Evolutionary conservation across 92 coral and sea anemone species (phyloP).

Genomic region (Ricordea florida): DNA sequence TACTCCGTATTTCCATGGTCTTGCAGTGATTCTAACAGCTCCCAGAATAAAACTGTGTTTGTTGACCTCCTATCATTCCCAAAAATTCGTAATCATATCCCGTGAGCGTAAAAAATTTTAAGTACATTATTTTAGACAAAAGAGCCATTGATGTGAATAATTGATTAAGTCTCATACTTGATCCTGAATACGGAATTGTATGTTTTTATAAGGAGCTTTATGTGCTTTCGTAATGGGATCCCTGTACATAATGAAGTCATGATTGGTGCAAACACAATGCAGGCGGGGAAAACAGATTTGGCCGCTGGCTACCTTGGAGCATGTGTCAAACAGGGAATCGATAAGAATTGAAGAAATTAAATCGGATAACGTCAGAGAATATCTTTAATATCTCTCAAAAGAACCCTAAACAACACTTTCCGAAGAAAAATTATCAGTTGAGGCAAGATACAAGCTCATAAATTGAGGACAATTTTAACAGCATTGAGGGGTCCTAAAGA

Average conservation of each 20-base stretch:
- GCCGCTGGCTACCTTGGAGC: neutral
- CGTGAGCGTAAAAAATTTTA: neutral
- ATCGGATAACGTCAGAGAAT: too few relatives aligned
- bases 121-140: conserved; percentile 18
- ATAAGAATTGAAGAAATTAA: neutral
- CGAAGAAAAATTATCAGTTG: too few relatives aligned
- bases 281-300: neutral
- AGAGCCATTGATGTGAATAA: conserved; percentile 42
- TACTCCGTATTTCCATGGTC: neutral
- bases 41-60: neutral
- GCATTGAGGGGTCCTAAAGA: neutral
- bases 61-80: too few relatives aligned
- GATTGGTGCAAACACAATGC: conserved; percentile 17
- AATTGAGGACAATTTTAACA: too few relatives aligned
- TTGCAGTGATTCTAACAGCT: neutral
- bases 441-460: too few relatives aligned
- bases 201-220: conserved; percentile 2
- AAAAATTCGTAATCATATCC: neutral
- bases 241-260: neutral
- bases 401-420: too few relatives aligned
- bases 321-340: neutral
- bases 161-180: conserved; percentile 19
- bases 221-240: neutral
- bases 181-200: conserved; percentile 26
- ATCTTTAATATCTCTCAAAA: too few relatives aligned